phyloP scores from a whole-genome alignment of 2,888 invertebrate genomes.

The Arctia plantaginis region DNA sequence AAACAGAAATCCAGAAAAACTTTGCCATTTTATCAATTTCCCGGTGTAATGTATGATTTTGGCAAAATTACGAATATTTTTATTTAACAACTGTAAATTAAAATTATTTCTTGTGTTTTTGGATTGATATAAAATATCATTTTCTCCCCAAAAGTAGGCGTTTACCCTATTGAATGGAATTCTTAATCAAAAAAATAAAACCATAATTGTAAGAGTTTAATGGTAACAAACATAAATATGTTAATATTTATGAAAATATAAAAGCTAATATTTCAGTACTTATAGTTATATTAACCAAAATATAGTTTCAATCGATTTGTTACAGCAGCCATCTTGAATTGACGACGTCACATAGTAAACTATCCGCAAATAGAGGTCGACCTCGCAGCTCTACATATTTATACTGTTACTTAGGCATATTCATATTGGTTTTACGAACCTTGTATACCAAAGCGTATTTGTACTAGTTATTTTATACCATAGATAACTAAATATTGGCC shows the following conservation, averaged over 20 bases:
- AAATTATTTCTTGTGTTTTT: too few species aligned
- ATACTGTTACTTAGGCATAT: conserved; percentile 18
- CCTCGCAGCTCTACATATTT: conserved; percentile 42
- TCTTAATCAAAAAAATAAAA: too few species aligned
- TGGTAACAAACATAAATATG: too few species aligned
- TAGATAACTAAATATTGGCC: neutral
- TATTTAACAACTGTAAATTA: too few species aligned
- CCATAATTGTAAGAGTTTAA: too few species aligned
- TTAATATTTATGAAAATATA: neutral
- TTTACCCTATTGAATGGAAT: too few species aligned
- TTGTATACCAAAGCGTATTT: conserved; percentile 3
- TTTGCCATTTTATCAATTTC: too few species aligned
- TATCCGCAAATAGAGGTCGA: conserved; percentile 44
- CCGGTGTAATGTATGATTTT: too few species aligned
- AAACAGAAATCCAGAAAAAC: too few species aligned
- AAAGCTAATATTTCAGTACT: neutral
- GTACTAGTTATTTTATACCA: neutral
- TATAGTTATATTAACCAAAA: neutral
- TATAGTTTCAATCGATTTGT: conserved; percentile 7
- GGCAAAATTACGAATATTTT: too few species aligned
- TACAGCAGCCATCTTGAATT: conserved; percentile 27
- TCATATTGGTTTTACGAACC: conserved; percentile 10
- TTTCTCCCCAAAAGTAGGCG: too few species aligned
- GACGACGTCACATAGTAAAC: conserved; percentile 44
- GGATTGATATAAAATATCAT: too few species aligned